A percentile compares a stretch with the other conserved stretches of the same genome.
Conservation (phyloP, 2,113 vertebrate genomes). For the Dipodomys ordii region DNA sequence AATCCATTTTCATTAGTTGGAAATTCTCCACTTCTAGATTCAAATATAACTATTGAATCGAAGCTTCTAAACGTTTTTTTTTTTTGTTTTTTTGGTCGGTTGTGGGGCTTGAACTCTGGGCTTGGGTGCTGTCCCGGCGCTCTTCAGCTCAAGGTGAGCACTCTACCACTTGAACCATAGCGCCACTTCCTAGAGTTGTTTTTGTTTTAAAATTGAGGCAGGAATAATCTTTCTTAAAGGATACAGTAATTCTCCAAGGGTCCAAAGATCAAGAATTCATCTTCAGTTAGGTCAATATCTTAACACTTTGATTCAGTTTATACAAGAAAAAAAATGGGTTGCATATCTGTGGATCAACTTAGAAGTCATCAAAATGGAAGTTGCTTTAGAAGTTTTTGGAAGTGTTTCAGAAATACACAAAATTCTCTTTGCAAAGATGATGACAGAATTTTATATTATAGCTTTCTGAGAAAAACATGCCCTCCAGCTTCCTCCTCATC, state of each 20-base stretch:
- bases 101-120: too few species aligned
- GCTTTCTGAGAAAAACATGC: neutral
- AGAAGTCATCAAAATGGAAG: constrained; percentile 17
- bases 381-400: constrained; percentile 32
- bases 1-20: constrained; percentile 4
- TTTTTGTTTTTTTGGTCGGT: neutral
- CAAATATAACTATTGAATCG: neutral
- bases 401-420: constrained; percentile 28
- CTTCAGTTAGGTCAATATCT: constrained; percentile 33
- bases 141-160: too few species aligned
- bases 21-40: neutral
- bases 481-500: neutral
- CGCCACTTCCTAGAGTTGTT: neutral
- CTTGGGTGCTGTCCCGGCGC: too few species aligned
- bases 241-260: constrained; percentile 3
- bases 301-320: constrained; percentile 44
- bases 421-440: constrained; percentile 52
- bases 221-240: constrained; percentile 38
- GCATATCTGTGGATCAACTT: neutral
- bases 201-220: neutral
- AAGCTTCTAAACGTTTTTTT: neutral
- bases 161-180: too few species aligned
- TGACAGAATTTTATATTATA: constrained; percentile 29
- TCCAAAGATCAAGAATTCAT: constrained; percentile 54
- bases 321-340: constrained; percentile 36